phyloP scores from a whole-genome alignment of 2,888 invertebrate genomes.

The Rhyacophila evoluta region DNA sequence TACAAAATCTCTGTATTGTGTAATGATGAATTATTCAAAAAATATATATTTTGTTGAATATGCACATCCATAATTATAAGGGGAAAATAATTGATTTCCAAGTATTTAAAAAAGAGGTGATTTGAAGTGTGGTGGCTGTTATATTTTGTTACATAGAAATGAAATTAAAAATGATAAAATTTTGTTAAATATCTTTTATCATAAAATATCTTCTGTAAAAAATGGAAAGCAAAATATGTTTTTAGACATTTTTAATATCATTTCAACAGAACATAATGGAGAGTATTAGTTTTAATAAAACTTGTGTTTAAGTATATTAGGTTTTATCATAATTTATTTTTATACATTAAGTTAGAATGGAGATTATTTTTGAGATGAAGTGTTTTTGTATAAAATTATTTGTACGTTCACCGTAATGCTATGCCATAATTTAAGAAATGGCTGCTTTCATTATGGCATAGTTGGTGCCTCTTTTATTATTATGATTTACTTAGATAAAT shows the following conservation, averaged over 20 bases:
- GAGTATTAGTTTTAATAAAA: not conserved
- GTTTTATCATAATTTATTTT: slow-evolving; percentile 12
- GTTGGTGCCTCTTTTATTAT: not conserved
- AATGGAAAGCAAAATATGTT: too few species aligned
- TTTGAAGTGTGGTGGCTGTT: not conserved
- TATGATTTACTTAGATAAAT: not conserved
- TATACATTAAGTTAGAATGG: not conserved
- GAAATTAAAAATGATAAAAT: too few species aligned
- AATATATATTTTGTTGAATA: not conserved
- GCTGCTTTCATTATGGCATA: not conserved
- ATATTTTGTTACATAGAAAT: too few species aligned
- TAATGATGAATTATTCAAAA: too few species aligned
- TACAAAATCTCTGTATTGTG: too few species aligned
- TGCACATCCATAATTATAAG: not conserved
- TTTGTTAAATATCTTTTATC: too few species aligned
- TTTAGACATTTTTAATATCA: too few species aligned
- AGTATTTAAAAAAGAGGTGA: not conserved
- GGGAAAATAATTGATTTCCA: not conserved
- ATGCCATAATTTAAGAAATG: slow-evolving; percentile 14
- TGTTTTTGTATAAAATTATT: not conserved
- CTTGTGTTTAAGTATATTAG: not conserved
- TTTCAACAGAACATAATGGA: not conserved
- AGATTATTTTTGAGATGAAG: not conserved
- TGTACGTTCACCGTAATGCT: not conserved
- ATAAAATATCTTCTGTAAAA: too few species aligned